phyloP scores from a whole-genome alignment of 2,888 invertebrate genomes.

The Bombyx huttoni region DNA sequence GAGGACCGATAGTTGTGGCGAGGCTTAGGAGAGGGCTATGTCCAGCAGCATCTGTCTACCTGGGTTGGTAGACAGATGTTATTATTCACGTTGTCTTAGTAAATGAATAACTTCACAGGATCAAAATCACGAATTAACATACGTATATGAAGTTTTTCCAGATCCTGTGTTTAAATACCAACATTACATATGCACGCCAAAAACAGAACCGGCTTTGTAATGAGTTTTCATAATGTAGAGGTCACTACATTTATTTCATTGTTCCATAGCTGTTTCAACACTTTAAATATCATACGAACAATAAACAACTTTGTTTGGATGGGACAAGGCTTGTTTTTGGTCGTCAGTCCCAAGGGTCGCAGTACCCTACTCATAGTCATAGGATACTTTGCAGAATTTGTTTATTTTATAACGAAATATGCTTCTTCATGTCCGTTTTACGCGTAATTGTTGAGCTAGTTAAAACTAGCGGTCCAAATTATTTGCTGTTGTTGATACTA shows the following conservation, averaged over 20 bases:
- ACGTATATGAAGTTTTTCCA: slow-evolving; percentile 1
- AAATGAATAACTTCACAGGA: no score
- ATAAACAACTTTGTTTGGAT: background rate
- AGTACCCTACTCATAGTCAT: background rate
- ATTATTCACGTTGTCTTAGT: no score
- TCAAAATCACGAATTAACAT: background rate
- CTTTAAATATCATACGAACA: background rate
- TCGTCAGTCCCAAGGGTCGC: background rate
- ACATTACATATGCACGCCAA: background rate
- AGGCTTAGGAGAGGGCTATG: no score
- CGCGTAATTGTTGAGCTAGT: background rate
- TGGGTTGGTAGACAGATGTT: no score
- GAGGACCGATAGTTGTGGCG: no score
- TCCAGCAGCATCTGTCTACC: no score
- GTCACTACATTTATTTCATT: background rate
- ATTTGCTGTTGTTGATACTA: background rate
- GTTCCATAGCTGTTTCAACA: background rate
- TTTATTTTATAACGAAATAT: background rate
- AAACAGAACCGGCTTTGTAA: background rate
- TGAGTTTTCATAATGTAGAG: background rate
- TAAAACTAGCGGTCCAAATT: background rate
- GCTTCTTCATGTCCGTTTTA: background rate
- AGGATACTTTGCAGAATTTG: background rate
- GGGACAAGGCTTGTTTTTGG: background rate
- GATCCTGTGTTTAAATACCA: background rate